Evolutionary conservation across 2,888 invertebrate species (phyloP).

Genomic region (Platypus cylindrus): DNA sequence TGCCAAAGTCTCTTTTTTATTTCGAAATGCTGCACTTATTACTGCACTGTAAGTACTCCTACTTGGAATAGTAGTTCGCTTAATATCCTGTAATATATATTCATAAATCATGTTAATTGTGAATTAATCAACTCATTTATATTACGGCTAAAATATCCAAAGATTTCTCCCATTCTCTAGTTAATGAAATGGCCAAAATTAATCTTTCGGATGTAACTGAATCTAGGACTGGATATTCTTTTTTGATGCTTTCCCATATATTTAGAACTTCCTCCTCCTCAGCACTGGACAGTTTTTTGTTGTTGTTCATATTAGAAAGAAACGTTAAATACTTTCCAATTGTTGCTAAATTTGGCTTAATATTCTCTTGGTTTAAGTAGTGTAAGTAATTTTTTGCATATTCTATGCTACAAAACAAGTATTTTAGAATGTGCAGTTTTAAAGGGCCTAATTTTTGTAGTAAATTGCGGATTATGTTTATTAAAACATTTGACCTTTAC

Average conservation of each 20-base stretch:
- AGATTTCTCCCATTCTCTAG: constrained; percentile 50
- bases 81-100: constrained; percentile 36
- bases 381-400: constrained; percentile 45
- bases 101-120: neutral
- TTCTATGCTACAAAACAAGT: constrained; percentile 17
- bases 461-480: too few species aligned
- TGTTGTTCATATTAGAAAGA: too few species aligned
- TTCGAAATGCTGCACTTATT: constrained; percentile 45
- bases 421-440: too few species aligned
- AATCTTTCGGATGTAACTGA: constrained; percentile 44
- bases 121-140: neutral
- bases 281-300: too few species aligned
- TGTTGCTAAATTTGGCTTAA: constrained; percentile 43
- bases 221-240: constrained; percentile 48
- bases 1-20: constrained; percentile 43
- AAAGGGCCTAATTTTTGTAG: too few species aligned
- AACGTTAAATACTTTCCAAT: constrained; percentile 44
- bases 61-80: constrained; percentile 37
- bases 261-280: constrained; percentile 43
- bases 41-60: constrained; percentile 40
- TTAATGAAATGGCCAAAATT: constrained; percentile 49
- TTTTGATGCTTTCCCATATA: constrained; percentile 33
- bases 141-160: constrained; percentile 40
- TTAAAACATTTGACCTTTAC: too few species aligned
- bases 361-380: constrained; percentile 38